Evolutionary conservation across 2,888 invertebrate species (phyloP).

Genomic region (Acleris cristana): DNA sequence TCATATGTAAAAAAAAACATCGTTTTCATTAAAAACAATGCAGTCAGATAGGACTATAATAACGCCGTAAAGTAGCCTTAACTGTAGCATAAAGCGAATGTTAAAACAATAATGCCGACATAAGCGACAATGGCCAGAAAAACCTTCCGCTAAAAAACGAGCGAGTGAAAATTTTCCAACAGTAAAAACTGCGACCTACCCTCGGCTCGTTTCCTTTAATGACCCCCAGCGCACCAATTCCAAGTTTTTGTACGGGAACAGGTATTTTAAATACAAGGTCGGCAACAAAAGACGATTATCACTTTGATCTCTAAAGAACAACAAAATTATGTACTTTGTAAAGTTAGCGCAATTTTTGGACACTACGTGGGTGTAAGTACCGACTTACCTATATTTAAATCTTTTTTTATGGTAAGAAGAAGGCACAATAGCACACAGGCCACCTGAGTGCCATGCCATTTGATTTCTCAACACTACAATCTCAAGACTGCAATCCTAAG

Average conservation of each 20-base stretch:
- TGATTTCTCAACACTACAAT: no score
- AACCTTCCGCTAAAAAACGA: conserved; percentile 19
- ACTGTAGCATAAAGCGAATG: conserved; percentile 30
- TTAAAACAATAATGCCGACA: conserved; percentile 32
- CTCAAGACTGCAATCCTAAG: no score
- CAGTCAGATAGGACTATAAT: conserved; percentile 20
- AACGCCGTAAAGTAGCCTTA: conserved; percentile 18
- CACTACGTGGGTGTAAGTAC: no score
- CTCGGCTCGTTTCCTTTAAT: conserved; percentile 36
- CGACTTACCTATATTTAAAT: no score
- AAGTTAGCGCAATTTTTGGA: conserved; percentile 8
- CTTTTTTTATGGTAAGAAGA: no score
- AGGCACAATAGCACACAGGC: no score
- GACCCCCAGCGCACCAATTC: conserved; percentile 31
- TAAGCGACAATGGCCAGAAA: conserved; percentile 25
- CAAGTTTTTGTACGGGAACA: conserved; percentile 33
- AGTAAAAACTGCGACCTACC: conserved; percentile 26
- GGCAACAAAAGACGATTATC: conserved; percentile 37
- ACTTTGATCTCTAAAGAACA: conserved; percentile 28
- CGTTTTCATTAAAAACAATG: conserved; percentile 10
- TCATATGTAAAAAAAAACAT: not conserved
- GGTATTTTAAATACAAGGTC: conserved; percentile 37
- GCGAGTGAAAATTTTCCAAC: conserved; percentile 32
- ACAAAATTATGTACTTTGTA: conserved; percentile 7
- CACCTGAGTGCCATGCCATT: no score